phyloP scores from a whole-genome alignment of 2,888 invertebrate species.

The Chloromyia formosa region DNA sequence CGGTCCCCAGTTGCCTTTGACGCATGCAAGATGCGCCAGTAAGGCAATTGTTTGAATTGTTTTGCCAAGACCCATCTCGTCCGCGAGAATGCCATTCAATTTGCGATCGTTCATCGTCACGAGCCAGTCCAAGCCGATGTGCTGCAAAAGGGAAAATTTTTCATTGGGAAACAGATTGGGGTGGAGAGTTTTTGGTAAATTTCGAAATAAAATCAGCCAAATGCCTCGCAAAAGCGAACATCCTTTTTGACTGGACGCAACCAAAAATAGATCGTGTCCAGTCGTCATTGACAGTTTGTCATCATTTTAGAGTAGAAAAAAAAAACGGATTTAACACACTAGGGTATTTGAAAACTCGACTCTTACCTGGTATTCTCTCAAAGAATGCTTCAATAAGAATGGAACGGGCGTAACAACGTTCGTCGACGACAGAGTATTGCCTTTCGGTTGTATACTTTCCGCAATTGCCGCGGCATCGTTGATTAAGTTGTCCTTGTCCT shows the following conservation, averaged over 20 bases:
- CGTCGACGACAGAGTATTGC: constrained; percentile 94
- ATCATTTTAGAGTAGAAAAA: constrained; percentile 53
- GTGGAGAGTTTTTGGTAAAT: neutral
- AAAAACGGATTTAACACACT: neutral
- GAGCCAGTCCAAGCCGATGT: constrained; percentile 96
- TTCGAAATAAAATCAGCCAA: constrained; percentile 57
- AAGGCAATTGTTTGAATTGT: constrained; percentile 97
- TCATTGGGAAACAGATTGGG: neutral
- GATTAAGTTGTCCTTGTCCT: constrained; percentile 75
- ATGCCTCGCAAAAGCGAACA: constrained; percentile 63
- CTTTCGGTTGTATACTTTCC: constrained; percentile 96
- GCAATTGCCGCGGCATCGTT: constrained; percentile 94
- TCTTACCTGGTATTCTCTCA: constrained; percentile 83
- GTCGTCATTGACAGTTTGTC: constrained; percentile 59
- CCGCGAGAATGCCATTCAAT: constrained; percentile 94
- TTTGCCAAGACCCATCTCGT: constrained; percentile 97
- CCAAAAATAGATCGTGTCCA: constrained; percentile 61
- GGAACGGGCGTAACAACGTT: constrained; percentile 94
- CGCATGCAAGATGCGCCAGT: constrained; percentile 92
- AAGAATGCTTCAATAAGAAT: constrained; percentile 85
- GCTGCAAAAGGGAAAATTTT: constrained; percentile 64
- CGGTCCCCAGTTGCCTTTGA: constrained; percentile 93
- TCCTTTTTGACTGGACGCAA: constrained; percentile 52
- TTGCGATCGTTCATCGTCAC: constrained; percentile 95
- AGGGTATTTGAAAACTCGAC: neutral